These are phyloP conservation scores for Cerceris rybyensis DNA, from an alignment of 2,888 invertebrate species.

Conservation along the genomic window DNA sequence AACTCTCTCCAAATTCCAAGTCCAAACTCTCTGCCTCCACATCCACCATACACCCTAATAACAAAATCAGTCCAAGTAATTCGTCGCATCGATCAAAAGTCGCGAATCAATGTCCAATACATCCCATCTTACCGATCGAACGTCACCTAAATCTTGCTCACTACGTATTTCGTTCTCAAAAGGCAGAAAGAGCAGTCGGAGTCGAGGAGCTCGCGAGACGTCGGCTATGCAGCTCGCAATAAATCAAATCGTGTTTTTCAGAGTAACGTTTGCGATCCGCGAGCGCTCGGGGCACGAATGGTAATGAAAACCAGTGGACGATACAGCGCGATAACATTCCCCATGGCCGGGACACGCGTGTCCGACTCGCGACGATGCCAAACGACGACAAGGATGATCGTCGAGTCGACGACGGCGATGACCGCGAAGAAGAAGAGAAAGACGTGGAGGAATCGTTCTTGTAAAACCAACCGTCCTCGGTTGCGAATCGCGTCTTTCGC, in stretches of 20 bases:
- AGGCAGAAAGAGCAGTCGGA: slow-evolving; percentile 37
- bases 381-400: slow-evolving; percentile 57
- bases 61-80: neutral
- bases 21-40: no score
- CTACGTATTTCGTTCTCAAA: slow-evolving; percentile 51
- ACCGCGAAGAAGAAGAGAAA: neutral
- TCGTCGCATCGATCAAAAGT: slow-evolving; percentile 4
- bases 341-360: slow-evolving; percentile 75
- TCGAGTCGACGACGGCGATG: slow-evolving; percentile 54
- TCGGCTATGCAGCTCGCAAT: slow-evolving; percentile 62
- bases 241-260: slow-evolving; percentile 79
- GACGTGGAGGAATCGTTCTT: slow-evolving; percentile 46
- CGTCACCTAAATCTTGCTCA: slow-evolving; percentile 31
- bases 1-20: no score
- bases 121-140: neutral
- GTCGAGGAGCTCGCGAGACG: slow-evolving; percentile 46
- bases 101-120: neutral
- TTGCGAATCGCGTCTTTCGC: slow-evolving; percentile 59
- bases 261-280: slow-evolving; percentile 49
- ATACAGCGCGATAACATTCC: slow-evolving; percentile 80
- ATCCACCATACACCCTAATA: neutral
- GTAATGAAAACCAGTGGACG: slow-evolving; percentile 79
- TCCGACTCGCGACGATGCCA: slow-evolving; percentile 63
- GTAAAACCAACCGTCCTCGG: slow-evolving; percentile 58
- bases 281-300: slow-evolving; percentile 71